phyloP scores from a whole-genome alignment of 2,797 vertebrate genomes.

The Periophthalmus magnuspinnatus region DNA sequence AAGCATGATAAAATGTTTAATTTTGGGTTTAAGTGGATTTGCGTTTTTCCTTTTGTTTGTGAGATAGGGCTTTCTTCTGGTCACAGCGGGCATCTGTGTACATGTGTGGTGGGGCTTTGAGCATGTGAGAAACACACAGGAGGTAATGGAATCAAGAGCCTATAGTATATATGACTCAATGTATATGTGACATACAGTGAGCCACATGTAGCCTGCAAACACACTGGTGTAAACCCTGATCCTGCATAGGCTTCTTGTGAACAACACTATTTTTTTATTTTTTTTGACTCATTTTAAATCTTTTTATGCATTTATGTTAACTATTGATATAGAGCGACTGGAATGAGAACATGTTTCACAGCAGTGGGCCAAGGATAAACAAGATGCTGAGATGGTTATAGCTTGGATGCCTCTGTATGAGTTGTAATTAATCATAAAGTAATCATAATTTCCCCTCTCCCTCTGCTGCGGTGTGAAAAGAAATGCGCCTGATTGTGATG shows the following conservation, averaged over 20 bases:
- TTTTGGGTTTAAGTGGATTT: slow-evolving; percentile 60
- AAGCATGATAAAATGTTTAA: slow-evolving; percentile 73
- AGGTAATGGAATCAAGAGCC: slow-evolving; percentile 44
- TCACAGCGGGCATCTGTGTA: slow-evolving; percentile 31
- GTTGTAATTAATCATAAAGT: background rate
- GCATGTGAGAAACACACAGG: slow-evolving; percentile 16
- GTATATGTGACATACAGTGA: slow-evolving; percentile 9
- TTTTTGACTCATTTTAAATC: no score
- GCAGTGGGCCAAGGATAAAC: background rate
- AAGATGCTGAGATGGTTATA: background rate
- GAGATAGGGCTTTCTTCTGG: slow-evolving; percentile 30
- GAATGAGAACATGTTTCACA: background rate
- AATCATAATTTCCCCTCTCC: background rate
- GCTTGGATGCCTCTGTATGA: background rate
- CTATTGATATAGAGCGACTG: no score
- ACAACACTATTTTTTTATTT: no score
- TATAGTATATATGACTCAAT: slow-evolving; percentile 16
- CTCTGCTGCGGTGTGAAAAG: background rate
- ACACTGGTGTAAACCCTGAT: no score
- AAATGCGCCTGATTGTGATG: slow-evolving; percentile 8
- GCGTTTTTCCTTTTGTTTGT: slow-evolving; percentile 54
- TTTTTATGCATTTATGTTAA: no score
- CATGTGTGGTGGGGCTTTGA: slow-evolving; percentile 9
- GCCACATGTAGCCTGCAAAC: slow-evolving; percentile 7
- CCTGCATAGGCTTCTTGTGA: no score